Evolutionary conservation across 1,140 invertebrate genomes (phyloP).

Genomic region (Drosophila oshimai): DNA sequence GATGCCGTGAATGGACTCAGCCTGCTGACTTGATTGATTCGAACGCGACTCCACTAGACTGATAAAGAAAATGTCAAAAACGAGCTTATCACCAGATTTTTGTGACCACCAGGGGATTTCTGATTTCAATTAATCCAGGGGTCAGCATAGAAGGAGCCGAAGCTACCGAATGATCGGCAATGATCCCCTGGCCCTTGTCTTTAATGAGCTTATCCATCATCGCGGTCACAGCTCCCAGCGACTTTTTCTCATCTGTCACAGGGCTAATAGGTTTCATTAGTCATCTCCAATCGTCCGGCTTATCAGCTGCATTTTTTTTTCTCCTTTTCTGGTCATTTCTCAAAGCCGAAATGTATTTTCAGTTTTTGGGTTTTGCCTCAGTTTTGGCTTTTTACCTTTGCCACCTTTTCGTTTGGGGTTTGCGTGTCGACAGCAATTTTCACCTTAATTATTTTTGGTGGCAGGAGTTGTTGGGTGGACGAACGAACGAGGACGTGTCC

Average conservation of each 20-base stretch:
- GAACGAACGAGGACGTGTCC: slow-evolving; percentile 44
- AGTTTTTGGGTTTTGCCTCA: slow-evolving; percentile 10
- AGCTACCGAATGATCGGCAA: slow-evolving; percentile 47
- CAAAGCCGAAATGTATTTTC: slow-evolving; percentile 31
- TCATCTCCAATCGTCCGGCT: slow-evolving; percentile 64
- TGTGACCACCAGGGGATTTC: slow-evolving; percentile 61
- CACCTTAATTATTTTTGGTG: slow-evolving; percentile 76
- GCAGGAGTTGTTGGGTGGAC: slow-evolving; percentile 12
- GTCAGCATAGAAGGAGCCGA: slow-evolving; percentile 39
- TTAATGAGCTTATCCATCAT: slow-evolving; percentile 81
- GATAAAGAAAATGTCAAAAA: slow-evolving; percentile 62
- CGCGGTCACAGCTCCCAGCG: slow-evolving; percentile 32
- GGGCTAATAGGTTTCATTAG: slow-evolving; percentile 80
- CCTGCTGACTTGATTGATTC: slow-evolving; percentile 37
- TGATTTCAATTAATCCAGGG: slow-evolving; percentile 67
- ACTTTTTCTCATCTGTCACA: slow-evolving; percentile 64
- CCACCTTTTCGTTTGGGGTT: slow-evolving; percentile 31
- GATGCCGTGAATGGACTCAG: slow-evolving; percentile 12
- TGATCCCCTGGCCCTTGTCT: slow-evolving; percentile 26
- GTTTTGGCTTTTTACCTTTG: slow-evolving; percentile 4
- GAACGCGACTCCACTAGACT: background rate
- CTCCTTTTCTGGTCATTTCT: slow-evolving; percentile 57
- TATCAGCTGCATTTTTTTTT: slow-evolving; percentile 51
- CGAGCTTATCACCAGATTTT: slow-evolving; percentile 9
- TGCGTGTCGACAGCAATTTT: slow-evolving; percentile 80